Conservation (phyloP, 1,140 invertebrate species). For the Dicyema japonicum region DNA sequence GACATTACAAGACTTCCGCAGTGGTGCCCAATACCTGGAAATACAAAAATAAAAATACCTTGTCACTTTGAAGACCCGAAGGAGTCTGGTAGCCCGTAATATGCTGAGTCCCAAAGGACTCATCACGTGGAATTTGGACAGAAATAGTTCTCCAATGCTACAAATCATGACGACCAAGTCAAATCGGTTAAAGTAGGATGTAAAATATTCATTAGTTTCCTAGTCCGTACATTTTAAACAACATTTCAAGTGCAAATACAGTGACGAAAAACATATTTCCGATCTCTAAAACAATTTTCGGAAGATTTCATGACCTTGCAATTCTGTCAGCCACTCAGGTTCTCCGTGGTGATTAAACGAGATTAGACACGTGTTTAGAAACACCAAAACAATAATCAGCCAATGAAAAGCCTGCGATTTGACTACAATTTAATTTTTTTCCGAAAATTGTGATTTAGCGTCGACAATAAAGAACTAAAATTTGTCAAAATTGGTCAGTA, state of each 20-base stretch:
- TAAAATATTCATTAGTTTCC: slow-evolving; percentile 29
- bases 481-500: not conserved
- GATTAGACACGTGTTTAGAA: slow-evolving; percentile 33
- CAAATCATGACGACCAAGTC: slow-evolving; percentile 24
- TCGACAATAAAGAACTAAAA: slow-evolving; percentile 5
- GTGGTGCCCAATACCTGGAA: slow-evolving; percentile 57
- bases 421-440: slow-evolving; percentile 62
- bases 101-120: slow-evolving; percentile 24
- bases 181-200: slow-evolving; percentile 24
- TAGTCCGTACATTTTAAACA: slow-evolving; percentile 84
- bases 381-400: slow-evolving; percentile 73
- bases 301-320: slow-evolving; percentile 41
- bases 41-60: not conserved
- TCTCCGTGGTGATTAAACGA: slow-evolving; percentile 90
- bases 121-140: slow-evolving; percentile 21
- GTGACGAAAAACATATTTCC: slow-evolving; percentile 77
- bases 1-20: slow-evolving; percentile 70
- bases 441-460: slow-evolving; percentile 17
- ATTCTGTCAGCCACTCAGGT: slow-evolving; percentile 59
- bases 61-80: slow-evolving; percentile 24
- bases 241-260: slow-evolving; percentile 75
- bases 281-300: slow-evolving; percentile 24
- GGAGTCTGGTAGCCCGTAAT: slow-evolving; percentile 21
- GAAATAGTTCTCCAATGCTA: slow-evolving; percentile 19
- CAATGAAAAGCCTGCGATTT: slow-evolving; percentile 96